Base-by-base conservation (phyloP, 2,888 invertebrate species). In the Cosmopolites sordidus region DNA sequence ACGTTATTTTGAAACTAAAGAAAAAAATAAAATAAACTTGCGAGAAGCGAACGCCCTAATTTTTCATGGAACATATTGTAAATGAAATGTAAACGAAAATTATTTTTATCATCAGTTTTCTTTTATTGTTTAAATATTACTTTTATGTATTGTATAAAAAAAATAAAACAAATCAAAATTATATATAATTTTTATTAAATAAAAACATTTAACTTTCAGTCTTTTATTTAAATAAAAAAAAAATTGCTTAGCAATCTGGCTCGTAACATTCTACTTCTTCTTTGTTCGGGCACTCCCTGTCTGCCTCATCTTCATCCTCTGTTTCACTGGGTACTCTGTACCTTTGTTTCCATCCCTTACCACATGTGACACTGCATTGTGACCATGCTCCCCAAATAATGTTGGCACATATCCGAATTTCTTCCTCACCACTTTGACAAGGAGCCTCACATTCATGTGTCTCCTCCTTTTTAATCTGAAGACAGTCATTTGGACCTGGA, bases 321-420 rank as follows among this genome's bases (percentile, higher is more conserved):
- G 52, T 44, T 15, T 60, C 48, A 17, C 44, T 30, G 12, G 59
- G 57, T 16, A 60, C 49, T 42, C 86, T 73, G 17, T 79, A 78
- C 43, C 87, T 79, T 62, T 78, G 73, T 48, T 80, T 76, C 9
- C 75, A 74, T 0, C 89, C 89, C 50, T 81, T 82, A 1, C 89
- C 90, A 69, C 91, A 92, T 0, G 80, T 79, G 14, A 82, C 83
- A 22, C 83, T 80, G 68, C 91, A 91, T 2, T 86, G 81, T 2
- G 85, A 82, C 87, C 90, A 91, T 8, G 78, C 76, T 29, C 86
- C 83, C 91, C 91, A 91, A 6, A 77, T 70, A 0, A 82, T 79
- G 50, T 85, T 81, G 2, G 76, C 76, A 66, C 91, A 91, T 16
- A 62, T 58, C 9, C 54, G 6, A 43, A 41, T 44, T 15, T 22